phyloP scores from a whole-genome alignment of 2,888 invertebrate species.

The Euspilapteryx auroguttella region DNA sequence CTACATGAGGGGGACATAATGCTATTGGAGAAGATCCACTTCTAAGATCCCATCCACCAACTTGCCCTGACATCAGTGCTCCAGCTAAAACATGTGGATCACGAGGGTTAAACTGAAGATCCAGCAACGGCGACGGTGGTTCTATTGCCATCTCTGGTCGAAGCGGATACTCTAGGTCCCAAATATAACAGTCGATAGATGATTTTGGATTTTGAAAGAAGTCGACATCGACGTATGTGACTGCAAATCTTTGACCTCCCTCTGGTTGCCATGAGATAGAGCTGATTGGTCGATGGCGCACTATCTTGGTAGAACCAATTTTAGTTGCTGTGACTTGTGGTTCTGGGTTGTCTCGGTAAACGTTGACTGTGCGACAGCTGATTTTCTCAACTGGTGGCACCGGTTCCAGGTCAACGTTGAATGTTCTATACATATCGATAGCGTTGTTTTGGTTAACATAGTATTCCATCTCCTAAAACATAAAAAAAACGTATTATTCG shows the following conservation, averaged over 20 bases:
- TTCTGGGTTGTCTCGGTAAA: conserved; percentile 66
- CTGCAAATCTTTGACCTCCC: conserved; percentile 75
- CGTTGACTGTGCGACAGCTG: conserved; percentile 77
- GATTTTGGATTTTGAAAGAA: conserved; percentile 62
- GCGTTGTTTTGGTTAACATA: conserved; percentile 89
- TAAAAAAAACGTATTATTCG: neutral
- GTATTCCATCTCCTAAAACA: conserved; percentile 73
- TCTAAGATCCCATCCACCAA: conserved; percentile 75
- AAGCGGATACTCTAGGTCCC: conserved; percentile 90
- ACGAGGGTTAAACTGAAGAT: conserved; percentile 83
- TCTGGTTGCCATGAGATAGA: conserved; percentile 88
- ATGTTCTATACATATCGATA: conserved; percentile 87
- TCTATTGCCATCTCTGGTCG: conserved; percentile 69
- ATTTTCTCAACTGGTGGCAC: conserved; percentile 66
- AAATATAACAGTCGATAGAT: conserved; percentile 63
- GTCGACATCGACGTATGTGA: conserved; percentile 78
- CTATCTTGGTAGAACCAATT: too few species aligned
- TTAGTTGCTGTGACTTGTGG: conserved; percentile 22
- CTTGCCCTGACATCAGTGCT: conserved; percentile 70
- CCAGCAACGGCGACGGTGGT: conserved; percentile 71
- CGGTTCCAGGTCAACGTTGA: conserved; percentile 73
- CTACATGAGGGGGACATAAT: conserved; percentile 72
- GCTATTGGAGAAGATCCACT: conserved; percentile 72
- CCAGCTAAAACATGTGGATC: conserved; percentile 69
- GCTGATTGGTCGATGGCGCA: conserved; percentile 66